A percentile compares a stretch with the other conserved stretches of the same genome.
Conservation (phyloP, 2,888 invertebrate species). For the Cerastis rubricosa region DNA sequence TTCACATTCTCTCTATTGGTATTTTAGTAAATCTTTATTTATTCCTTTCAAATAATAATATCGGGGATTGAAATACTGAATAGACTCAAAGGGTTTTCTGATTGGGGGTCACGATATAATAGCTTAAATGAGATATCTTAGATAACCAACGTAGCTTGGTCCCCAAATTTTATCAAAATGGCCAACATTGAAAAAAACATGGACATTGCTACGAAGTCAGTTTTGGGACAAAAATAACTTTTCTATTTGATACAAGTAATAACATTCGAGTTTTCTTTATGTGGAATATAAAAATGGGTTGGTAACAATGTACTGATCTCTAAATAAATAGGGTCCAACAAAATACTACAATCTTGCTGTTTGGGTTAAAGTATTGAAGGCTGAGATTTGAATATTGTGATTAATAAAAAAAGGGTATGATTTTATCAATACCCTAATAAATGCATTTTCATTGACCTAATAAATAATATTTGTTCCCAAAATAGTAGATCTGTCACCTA, state of each 20-base stretch:
- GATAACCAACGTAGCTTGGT: conserved; percentile 5
- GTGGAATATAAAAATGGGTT: conserved; percentile 5
- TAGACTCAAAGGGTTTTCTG: conserved; percentile 32
- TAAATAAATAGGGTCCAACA: not conserved
- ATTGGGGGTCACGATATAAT: conserved; percentile 17
- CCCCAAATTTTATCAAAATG: conserved; percentile 34
- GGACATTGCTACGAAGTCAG: conserved; percentile 11
- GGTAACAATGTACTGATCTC: not conserved
- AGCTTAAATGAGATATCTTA: not conserved
- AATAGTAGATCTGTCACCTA: too few relatives aligned
- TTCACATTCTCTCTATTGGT: conserved; percentile 17
- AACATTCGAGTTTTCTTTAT: not conserved
- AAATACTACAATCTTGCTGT: not conserved
- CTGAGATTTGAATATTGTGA: not conserved
- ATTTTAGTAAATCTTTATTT: conserved; percentile 33
- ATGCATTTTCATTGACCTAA: too few relatives aligned
- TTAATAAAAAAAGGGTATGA: too few relatives aligned
- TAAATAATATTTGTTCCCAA: too few relatives aligned
- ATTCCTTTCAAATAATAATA: conserved; percentile 53
- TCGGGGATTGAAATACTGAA: conserved; percentile 40
- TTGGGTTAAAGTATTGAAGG: not conserved
- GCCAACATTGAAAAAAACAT: conserved; percentile 41
- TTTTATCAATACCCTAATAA: too few relatives aligned
- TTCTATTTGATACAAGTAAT: conserved; percentile 23
- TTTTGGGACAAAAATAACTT: conserved; percentile 31